Evolutionary conservation across 2,797 vertebrate genomes (phyloP).

Genomic region (Serranus cabrilla): DNA sequence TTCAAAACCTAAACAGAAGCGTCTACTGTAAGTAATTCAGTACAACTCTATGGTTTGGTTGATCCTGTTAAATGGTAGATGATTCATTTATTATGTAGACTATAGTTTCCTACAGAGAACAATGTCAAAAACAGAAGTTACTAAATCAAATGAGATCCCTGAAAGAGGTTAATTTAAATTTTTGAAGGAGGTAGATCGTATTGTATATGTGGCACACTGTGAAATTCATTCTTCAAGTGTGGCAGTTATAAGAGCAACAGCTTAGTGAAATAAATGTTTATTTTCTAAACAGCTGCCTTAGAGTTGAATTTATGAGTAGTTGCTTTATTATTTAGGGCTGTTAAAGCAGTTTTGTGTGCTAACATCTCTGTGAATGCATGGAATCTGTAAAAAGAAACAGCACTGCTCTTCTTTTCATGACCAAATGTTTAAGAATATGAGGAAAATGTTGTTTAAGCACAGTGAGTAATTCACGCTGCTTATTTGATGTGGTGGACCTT

Average conservation of each 20-base stretch:
- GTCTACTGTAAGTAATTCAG: no score
- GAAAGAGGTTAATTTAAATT: no score
- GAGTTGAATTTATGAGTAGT: not conserved
- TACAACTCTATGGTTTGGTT: no score
- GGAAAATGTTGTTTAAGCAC: not conserved
- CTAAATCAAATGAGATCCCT: not conserved
- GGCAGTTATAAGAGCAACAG: not conserved
- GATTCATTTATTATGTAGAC: not conserved
- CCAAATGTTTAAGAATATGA: constrained; percentile 5
- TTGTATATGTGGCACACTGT: not conserved
- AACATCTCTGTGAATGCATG: not conserved
- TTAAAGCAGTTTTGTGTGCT: not conserved
- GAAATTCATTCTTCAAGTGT: not conserved
- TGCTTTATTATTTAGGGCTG: not conserved
- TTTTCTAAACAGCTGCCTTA: not conserved
- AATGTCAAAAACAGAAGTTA: not conserved
- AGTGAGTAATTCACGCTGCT: constrained; percentile 33
- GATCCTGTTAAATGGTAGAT: not conserved
- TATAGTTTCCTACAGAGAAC: not conserved
- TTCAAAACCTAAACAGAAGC: no score
- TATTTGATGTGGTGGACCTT: constrained; percentile 24
- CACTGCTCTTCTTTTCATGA: not conserved
- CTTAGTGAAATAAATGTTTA: not conserved
- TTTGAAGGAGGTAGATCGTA: not conserved
- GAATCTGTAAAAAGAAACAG: not conserved